Conservation (phyloP, 2,797 vertebrate species). For the Holocentrus rufus region DNA sequence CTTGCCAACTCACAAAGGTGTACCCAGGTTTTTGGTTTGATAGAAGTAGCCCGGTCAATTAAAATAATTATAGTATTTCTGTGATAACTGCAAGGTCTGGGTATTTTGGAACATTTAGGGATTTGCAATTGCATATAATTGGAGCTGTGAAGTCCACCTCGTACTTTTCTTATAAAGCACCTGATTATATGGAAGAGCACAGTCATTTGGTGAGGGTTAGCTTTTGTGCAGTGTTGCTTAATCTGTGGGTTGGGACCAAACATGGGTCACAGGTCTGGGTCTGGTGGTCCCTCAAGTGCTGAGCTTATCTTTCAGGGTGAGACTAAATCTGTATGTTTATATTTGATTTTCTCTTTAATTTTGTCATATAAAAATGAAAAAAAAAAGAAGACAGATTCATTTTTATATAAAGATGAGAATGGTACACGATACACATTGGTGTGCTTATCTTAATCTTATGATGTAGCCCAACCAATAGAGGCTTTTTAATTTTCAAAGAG, state of each 20-base stretch:
- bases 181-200: conserved; percentile 69
- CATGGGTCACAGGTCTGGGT: conserved; percentile 49
- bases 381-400: no score
- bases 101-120: conserved; percentile 76
- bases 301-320: conserved; percentile 21
- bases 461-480: no score
- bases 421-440: no score
- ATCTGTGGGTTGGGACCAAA: conserved; percentile 60
- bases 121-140: conserved; percentile 78
- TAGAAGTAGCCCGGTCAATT: conserved; percentile 75
- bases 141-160: conserved; percentile 71
- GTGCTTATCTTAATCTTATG: no score
- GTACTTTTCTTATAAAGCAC: conserved; percentile 64
- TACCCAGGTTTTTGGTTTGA: conserved; percentile 70
- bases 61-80: conserved; percentile 79
- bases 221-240: conserved; percentile 58
- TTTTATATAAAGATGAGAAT: no score
- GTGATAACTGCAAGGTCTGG: conserved; percentile 77
- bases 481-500: no score
- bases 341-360: background rate
- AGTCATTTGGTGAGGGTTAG: conserved; percentile 70
- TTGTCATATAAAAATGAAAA: background rate
- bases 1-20: conserved; percentile 64
- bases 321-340: background rate
- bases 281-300: conserved; percentile 20